Conservation (phyloP, 2,888 invertebrate genomes). For the Calliphora vomitoria region DNA sequence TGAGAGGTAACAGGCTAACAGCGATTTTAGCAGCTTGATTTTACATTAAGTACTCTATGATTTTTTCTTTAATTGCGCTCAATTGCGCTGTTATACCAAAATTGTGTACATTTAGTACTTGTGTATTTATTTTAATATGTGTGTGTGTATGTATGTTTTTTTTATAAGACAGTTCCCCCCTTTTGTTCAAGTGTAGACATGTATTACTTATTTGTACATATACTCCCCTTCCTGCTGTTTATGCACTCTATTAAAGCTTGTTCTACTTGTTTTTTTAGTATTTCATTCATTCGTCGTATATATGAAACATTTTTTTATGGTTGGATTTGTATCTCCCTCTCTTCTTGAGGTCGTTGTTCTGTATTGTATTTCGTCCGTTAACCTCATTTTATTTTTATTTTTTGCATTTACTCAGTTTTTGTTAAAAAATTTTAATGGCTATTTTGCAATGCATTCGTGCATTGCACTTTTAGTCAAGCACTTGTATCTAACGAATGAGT, state of each 20-base stretch:
- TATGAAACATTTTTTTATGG: slow-evolving; percentile 15
- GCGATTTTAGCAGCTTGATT: slow-evolving; percentile 78
- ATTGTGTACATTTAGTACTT: slow-evolving; percentile 56
- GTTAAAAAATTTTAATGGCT: slow-evolving; percentile 1
- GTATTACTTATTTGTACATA: slow-evolving; percentile 14
- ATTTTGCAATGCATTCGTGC: slow-evolving; percentile 31
- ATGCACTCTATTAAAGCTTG: slow-evolving; percentile 61
- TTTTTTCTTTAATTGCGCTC: slow-evolving; percentile 75
- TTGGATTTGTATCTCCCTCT: slow-evolving; percentile 24
- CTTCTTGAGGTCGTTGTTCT: slow-evolving; percentile 63
- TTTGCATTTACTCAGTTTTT: slow-evolving; percentile 11
- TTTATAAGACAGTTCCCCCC: slow-evolving; percentile 51
- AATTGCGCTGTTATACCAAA: slow-evolving; percentile 63
- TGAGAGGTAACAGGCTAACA: slow-evolving; percentile 84
- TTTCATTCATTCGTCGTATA: slow-evolving; percentile 32
- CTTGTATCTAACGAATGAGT: slow-evolving; percentile 37
- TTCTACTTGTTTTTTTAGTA: slow-evolving; percentile 56
- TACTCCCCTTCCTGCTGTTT: slow-evolving; percentile 31
- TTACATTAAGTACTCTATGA: slow-evolving; percentile 83
- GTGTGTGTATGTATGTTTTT: not conserved
- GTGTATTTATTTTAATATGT: not conserved
- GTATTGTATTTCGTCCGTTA: slow-evolving; percentile 63
- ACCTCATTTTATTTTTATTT: slow-evolving; percentile 45
- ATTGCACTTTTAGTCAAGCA: slow-evolving; percentile 62
- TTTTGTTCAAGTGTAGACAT: slow-evolving; percentile 10